Base-by-base conservation (phyloP, 2,113 vertebrate species). In the Natator depressus region DNA sequence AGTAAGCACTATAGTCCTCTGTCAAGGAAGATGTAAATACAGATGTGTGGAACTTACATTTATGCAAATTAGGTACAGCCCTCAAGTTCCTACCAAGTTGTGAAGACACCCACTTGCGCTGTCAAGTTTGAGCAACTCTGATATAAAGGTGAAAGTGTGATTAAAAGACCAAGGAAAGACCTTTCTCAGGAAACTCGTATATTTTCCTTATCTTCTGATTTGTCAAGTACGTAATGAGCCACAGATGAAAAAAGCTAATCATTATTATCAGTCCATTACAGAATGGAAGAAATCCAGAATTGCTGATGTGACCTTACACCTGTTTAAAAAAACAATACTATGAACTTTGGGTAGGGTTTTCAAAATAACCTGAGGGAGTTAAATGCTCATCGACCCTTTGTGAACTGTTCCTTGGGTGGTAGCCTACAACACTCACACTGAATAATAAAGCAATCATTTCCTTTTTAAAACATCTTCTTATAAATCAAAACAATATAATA, bases 31-130 rank as follows among this genome's bases (percentile, higher is more conserved):
- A n/a, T 14, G 35, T 69, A 57, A 47, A 24, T 17, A 46, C 27
- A 83, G 50, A 82, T 85, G 20, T 11, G 49, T 7, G 22, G 14
- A 47, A 79, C 22, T 42, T 51, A 29, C 1, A 51, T 35, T 57
- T 62, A 13, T 0, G 4, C 1, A 38, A n/a, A 80, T 38, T 29
- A 25, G 35, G 8, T 25, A 55, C 25, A 69, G 22, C 55, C 13
- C 79, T 59, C 2, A 0, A 2, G 3, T 25, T 29, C 13, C 78
- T 27, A 2, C 0, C 2, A n/a, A 65, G 27, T 14, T 12, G n/a
- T 17, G 19, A 38, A 0, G 8, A 42, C 42, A 69, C 20, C 55
- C 16, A n/a, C 12, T 35, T 31, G 35, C 17, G 12, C 35, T 4
- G 11, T 6, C 57, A 59, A 53, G 5, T 8, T 53, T 27, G 10